A percentile compares a stretch with the other conserved stretches of the same genome.
Conservation (phyloP, 1,140 invertebrate genomes). For the Battus philenor region DNA sequence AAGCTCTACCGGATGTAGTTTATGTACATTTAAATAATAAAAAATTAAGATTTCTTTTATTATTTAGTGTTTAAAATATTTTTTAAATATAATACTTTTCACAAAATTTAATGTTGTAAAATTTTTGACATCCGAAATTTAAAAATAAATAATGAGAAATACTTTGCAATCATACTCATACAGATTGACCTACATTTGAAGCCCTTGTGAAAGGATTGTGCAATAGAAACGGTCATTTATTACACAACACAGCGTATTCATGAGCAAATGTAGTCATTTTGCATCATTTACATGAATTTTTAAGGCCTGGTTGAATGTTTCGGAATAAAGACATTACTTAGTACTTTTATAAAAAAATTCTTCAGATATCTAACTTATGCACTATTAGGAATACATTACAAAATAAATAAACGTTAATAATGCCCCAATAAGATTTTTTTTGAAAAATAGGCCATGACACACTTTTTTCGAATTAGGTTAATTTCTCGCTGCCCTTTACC, state of each 20-base stretch:
- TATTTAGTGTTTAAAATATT: neutral
- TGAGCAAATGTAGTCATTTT: conserved; percentile 69
- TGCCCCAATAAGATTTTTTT: conserved; percentile 18
- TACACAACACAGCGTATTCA: conserved; percentile 72
- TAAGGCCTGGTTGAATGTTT: conserved; percentile 23
- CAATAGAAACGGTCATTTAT: conserved; percentile 76
- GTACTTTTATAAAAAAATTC: conserved; percentile 23
- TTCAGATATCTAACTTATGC: no score
- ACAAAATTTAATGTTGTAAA: neutral
- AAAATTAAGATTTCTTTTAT: neutral
- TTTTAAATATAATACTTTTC: conserved; percentile 11
- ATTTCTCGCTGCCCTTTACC: conserved; percentile 70
- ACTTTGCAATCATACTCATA: conserved; percentile 54
- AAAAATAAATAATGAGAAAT: conserved; percentile 16
- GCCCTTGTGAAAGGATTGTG: conserved; percentile 76
- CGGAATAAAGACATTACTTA: conserved; percentile 28
- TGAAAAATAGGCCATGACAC: conserved; percentile 55
- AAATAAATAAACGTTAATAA: neutral
- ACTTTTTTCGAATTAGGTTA: conserved; percentile 66
- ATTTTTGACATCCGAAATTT: neutral
- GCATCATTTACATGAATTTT: conserved; percentile 53
- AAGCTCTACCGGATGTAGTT: neutral
- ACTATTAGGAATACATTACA: no score
- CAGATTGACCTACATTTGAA: conserved; percentile 73
- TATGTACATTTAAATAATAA: neutral